Evolutionary conservation across 2,113 vertebrate species (phyloP).

Genomic region (Carassius carassius): DNA sequence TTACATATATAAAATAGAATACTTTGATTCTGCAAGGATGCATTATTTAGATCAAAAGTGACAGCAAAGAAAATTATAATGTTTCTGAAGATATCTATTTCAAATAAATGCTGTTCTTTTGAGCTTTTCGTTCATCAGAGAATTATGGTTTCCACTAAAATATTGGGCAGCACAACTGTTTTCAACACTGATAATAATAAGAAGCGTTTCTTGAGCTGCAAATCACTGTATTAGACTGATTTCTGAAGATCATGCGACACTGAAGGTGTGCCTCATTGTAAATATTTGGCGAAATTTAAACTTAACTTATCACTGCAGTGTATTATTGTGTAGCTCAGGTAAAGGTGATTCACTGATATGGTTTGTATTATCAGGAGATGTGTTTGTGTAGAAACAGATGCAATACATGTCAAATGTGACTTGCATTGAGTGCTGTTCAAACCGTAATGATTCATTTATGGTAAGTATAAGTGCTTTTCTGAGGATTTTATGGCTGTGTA

Average conservation of each 20-base stretch:
- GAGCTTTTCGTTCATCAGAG: neutral
- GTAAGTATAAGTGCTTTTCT: neutral
- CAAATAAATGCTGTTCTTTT: neutral
- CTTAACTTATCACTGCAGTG: neutral
- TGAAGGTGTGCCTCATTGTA: neutral
- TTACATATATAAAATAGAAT: too few species aligned
- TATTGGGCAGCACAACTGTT: neutral
- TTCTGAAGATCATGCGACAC: neutral
- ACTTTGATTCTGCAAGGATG: neutral
- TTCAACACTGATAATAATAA: neutral
- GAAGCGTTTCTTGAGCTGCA: neutral
- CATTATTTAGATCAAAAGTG: neutral
- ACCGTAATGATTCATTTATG: neutral
- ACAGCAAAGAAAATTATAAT: neutral
- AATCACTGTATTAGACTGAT: neutral
- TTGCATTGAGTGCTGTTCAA: neutral
- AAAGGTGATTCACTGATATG: neutral
- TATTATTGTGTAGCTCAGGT: neutral
- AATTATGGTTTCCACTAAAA: neutral
- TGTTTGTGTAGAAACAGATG: neutral
- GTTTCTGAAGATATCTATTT: neutral
- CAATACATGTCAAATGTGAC: neutral
- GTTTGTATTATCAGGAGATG: neutral
- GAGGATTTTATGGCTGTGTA: conserved; percentile 4
- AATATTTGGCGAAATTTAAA: neutral